Conservation (phyloP, 2,113 vertebrate species). For the Pao palembangensis region DNA sequence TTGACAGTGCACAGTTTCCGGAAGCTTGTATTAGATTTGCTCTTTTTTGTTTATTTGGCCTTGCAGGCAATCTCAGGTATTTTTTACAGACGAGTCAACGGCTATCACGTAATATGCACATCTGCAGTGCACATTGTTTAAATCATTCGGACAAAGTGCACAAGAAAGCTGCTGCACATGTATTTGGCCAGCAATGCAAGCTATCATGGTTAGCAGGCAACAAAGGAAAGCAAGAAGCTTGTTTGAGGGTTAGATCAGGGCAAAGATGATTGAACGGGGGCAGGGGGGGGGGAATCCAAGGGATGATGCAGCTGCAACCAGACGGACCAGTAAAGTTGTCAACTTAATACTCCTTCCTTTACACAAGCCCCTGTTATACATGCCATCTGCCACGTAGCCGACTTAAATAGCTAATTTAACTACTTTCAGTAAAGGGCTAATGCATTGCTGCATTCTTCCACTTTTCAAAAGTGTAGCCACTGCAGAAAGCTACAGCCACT, state of each 20-base stretch:
- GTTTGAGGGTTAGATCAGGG: too few relatives aligned
- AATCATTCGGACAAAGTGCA: not conserved
- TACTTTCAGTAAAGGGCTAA: too few relatives aligned
- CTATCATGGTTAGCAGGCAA: conserved; percentile 42
- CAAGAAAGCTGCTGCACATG: not conserved
- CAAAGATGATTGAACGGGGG: too few relatives aligned
- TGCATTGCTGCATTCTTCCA: too few relatives aligned
- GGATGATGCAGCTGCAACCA: not conserved
- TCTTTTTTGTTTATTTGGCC: not conserved
- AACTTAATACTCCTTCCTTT: too few relatives aligned
- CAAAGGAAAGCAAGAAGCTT: not conserved
- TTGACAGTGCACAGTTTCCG: too few relatives aligned
- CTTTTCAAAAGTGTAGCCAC: too few relatives aligned
- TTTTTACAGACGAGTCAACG: not conserved
- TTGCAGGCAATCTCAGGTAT: not conserved
- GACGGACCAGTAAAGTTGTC: not conserved
- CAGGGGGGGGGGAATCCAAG: too few relatives aligned
- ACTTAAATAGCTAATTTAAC: too few relatives aligned
- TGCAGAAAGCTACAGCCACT: too few relatives aligned
- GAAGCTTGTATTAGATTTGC: not conserved
- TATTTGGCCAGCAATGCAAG: conserved; percentile 6
- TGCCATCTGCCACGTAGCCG: too few relatives aligned
- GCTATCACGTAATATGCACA: not conserved
- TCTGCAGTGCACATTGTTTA: conserved; percentile 2
- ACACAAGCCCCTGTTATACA: too few relatives aligned